Conservation (phyloP, 1,140 invertebrate species). For the Forficula auricularia region DNA sequence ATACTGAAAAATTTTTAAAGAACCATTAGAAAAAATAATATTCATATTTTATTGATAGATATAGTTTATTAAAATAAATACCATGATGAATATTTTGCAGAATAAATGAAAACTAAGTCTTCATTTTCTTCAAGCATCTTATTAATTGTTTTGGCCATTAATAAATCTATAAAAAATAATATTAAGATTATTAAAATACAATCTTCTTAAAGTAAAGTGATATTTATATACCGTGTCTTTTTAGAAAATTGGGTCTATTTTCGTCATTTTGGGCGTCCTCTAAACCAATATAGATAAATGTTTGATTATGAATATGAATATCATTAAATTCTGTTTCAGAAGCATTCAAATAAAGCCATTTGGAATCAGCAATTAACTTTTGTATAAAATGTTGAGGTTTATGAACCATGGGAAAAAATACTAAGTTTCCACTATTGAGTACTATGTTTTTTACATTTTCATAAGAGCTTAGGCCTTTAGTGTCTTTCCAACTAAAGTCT, state of each 20-base stretch:
- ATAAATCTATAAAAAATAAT: neutral
- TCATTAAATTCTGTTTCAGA: neutral
- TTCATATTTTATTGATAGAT: neutral
- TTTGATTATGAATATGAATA: neutral
- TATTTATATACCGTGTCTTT: neutral
- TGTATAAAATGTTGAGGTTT: too few species aligned
- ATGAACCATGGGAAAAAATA: too few species aligned
- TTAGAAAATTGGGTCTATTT: slow-evolving; percentile 3
- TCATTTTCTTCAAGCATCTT: neutral
- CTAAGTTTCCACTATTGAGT: too few species aligned
- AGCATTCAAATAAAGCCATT: neutral
- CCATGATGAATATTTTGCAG: neutral
- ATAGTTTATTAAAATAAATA: neutral
- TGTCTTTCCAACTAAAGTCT: too few species aligned
- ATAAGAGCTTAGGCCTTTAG: too few species aligned
- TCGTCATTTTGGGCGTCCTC: neutral
- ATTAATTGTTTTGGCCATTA: neutral
- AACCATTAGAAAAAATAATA: neutral
- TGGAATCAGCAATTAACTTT: neutral
- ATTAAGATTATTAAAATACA: neutral
- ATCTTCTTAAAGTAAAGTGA: neutral
- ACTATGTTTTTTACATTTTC: too few species aligned
- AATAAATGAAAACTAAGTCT: neutral
- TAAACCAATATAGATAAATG: neutral
- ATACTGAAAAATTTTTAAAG: neutral